Conservation (phyloP, 2,113 vertebrate species). For the Myrmecophaga tridactyla region DNA sequence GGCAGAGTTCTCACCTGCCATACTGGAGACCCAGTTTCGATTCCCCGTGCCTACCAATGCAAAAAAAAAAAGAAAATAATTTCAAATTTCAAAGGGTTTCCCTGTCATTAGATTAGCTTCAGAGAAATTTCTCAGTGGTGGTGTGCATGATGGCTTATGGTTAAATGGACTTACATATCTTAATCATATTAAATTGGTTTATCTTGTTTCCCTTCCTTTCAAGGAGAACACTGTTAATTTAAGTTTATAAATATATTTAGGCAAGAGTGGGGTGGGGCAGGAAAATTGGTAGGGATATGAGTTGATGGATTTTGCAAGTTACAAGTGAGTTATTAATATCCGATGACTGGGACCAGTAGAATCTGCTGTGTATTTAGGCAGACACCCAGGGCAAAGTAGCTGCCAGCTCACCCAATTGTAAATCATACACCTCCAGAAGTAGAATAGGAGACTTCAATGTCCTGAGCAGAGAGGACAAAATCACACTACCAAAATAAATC, state of each 20-base stretch:
- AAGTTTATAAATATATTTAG: slow-evolving; percentile 53
- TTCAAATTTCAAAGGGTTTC: slow-evolving; percentile 26
- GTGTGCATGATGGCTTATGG: not conserved
- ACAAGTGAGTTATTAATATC: slow-evolving; percentile 65
- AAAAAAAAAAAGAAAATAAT: too few species aligned
- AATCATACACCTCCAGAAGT: slow-evolving; percentile 60
- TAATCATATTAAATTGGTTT: slow-evolving; percentile 21
- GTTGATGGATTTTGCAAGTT: slow-evolving; percentile 49
- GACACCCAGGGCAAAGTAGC: slow-evolving; percentile 69
- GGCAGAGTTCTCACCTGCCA: too few species aligned
- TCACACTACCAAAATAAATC: slow-evolving; percentile 55
- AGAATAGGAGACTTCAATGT: slow-evolving; percentile 51
- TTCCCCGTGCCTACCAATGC: too few species aligned
- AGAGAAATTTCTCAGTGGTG: slow-evolving; percentile 31
- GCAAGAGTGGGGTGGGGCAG: not conserved
- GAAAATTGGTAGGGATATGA: slow-evolving; percentile 8
- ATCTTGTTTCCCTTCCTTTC: slow-evolving; percentile 31
- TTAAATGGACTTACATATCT: slow-evolving; percentile 25
- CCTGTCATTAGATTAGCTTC: slow-evolving; percentile 36
- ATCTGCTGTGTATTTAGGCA: slow-evolving; percentile 75
- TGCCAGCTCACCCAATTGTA: slow-evolving; percentile 65
- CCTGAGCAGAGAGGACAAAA: slow-evolving; percentile 41
- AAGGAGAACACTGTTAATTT: not conserved
- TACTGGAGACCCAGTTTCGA: too few species aligned
- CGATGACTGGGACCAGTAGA: slow-evolving; percentile 52